Evolutionary conservation across 2,888 invertebrate genomes (phyloP).

Genomic region (Carpatolechia fugitivella): DNA sequence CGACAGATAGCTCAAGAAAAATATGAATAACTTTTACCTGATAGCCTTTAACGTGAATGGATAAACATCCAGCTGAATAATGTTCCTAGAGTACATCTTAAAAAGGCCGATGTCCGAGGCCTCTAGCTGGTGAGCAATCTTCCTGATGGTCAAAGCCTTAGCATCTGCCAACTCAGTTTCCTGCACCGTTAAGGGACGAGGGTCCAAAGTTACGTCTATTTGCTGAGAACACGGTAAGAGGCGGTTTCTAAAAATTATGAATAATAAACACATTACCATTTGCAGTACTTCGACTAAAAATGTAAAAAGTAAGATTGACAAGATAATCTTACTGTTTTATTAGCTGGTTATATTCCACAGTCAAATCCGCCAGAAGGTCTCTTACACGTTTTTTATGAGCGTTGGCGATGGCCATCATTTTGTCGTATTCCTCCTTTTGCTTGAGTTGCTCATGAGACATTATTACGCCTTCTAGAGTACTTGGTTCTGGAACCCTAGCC

Average conservation of each 20-base stretch:
- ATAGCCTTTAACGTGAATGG: conserved; percentile 81
- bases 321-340: conserved; percentile 62
- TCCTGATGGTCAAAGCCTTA: conserved; percentile 81
- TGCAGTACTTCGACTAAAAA: no score
- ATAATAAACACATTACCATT: no score
- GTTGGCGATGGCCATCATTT: conserved; percentile 80
- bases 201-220: conserved; percentile 83
- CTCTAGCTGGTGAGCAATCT: conserved; percentile 84
- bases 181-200: conserved; percentile 81
- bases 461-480: conserved; percentile 60
- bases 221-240: conserved; percentile 80
- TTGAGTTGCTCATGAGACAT: conserved; percentile 83
- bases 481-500: conserved; percentile 48
- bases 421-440: conserved; percentile 82
- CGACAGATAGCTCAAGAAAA: background rate
- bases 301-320: background rate
- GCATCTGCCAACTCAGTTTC: conserved; percentile 79
- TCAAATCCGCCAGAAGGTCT: conserved; percentile 73
- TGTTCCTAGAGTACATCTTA: conserved; percentile 83
- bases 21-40: conserved; percentile 46
- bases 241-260: conserved; percentile 65
- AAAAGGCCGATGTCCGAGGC: conserved; percentile 81
- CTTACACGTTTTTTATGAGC: conserved; percentile 81
- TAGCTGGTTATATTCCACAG: conserved; percentile 79
- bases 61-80: conserved; percentile 82